Evolutionary conservation across 1,140 invertebrate species (phyloP), one percentile per base, ranked within the genome.

Genomic region (Adoxophyes honmai): DNA sequence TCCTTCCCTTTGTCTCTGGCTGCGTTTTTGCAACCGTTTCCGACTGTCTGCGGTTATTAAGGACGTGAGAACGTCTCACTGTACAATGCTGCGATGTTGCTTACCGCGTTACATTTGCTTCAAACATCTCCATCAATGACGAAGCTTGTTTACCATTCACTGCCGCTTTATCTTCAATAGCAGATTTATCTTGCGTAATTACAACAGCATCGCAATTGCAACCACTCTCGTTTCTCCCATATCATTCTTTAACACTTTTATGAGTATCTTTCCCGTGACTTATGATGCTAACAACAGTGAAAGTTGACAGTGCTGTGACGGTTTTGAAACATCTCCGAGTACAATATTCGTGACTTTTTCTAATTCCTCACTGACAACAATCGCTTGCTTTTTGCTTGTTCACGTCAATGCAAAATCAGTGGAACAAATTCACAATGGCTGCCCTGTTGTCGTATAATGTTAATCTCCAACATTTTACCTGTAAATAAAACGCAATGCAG

Each of bases 1-100:
- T 70, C 68, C 64, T 77, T 73, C 72, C 71, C 75, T 80, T 79
- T 78, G 80, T 81, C 72, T 73, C 68, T 66, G 55, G 55, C 72
- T 77, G 54, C 70, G 74, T 83, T 81, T 83, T 83, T 82, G 75
- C 75, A 78, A 78, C 62, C 59, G 63, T 81, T 81, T 83, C 74
- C 80, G 72, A 78, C 70, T 69, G 69, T 64, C 64, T 65, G 72
- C 68, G 64, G 66, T 75, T 78, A 83, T 81, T 80, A 79, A 63
- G 74, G 67, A 83, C 76, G 80, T 83, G 80, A 68, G 80, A 81
- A 83, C 28, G 44, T 37, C 9, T 39, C 55, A 52, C 44, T 57
- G 59, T 59, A 66, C 56, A 66, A 59, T 58, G 54, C 59, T 11
- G 60, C 34, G 60, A 13, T 51, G 55, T 62, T 62, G 57, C 59